Evolutionary conservation across 92 coral and sea anemone species (phyloP).

Genomic region (Muricea muricata): DNA sequence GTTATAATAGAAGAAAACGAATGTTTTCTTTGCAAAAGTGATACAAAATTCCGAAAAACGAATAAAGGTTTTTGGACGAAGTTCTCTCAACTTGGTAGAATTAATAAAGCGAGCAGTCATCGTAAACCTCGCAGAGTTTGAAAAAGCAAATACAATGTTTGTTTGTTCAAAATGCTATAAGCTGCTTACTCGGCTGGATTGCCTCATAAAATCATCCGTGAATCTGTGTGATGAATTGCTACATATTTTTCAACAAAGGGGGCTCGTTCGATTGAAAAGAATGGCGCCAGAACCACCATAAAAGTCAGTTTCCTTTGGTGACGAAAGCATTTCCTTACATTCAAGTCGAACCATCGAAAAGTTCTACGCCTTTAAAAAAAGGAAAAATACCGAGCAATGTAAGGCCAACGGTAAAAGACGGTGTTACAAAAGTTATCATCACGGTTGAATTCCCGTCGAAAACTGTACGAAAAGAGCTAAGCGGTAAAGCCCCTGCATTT

Average conservation of each 20-base stretch:
- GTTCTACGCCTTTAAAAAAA: background rate
- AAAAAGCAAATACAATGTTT: too few relatives aligned
- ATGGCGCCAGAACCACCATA: background rate
- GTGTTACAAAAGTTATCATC: background rate
- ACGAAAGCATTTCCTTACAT: background rate
- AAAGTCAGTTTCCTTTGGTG: background rate
- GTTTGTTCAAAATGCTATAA: background rate
- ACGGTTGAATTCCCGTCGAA: background rate
- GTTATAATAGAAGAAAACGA: background rate
- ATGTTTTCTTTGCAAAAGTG: constrained; percentile 20
- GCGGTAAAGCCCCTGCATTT: background rate
- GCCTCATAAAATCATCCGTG: background rate
- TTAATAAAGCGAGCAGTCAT: background rate
- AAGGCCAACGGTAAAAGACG: background rate
- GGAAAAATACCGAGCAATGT: background rate
- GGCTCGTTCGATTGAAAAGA: background rate
- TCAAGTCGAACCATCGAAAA: background rate
- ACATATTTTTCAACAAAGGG: background rate
- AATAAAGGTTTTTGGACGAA: constrained; percentile 6
- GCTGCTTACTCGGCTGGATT: background rate
- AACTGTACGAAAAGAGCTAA: background rate
- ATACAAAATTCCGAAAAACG: background rate
- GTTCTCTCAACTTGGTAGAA: background rate
- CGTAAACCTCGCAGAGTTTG: background rate
- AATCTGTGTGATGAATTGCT: background rate